A percentile compares a stretch with the other conserved stretches of the same genome.
Conservation (phyloP, 1,140 invertebrate species). For the Goniozus legneri region DNA sequence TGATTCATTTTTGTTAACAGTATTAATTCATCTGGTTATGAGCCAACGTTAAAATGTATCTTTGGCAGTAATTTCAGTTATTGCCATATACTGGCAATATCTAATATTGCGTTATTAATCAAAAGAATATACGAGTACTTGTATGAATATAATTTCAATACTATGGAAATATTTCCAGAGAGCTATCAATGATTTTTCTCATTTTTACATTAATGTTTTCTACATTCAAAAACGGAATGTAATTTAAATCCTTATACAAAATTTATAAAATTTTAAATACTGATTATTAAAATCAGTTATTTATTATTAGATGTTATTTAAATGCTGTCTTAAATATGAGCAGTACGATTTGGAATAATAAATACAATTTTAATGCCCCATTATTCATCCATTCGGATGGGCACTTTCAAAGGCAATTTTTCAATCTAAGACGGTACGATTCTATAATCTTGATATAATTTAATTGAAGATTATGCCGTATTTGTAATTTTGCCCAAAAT, state of each 20-base stretch:
- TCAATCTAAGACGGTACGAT: conserved; percentile 19
- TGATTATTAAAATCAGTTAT: no score
- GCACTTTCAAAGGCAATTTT: conserved; percentile 13
- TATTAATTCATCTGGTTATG: conserved; percentile 11
- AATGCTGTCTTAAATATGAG: neutral
- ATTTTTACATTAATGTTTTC: no score
- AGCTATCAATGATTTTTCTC: no score
- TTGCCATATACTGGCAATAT: no score
- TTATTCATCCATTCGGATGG: neutral
- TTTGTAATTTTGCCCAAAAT: no score
- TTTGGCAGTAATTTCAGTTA: conserved; percentile 48
- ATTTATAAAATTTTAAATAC: conserved; percentile 7
- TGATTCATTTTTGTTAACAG: neutral
- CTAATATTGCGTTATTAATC: no score
- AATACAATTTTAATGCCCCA: neutral
- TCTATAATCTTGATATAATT: conserved; percentile 5
- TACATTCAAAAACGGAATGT: no score
- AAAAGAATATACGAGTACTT: no score
- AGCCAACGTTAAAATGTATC: conserved; percentile 36
- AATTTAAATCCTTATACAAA: no score
- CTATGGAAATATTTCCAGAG: no score
- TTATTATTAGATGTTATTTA: conserved; percentile 10
- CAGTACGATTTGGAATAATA: neutral
- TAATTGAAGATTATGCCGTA: conserved; percentile 3
- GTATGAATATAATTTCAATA: no score